These are phyloP conservation scores for Dione juno DNA, from an alignment of 2,888 invertebrate species.

Conservation along the genomic window DNA sequence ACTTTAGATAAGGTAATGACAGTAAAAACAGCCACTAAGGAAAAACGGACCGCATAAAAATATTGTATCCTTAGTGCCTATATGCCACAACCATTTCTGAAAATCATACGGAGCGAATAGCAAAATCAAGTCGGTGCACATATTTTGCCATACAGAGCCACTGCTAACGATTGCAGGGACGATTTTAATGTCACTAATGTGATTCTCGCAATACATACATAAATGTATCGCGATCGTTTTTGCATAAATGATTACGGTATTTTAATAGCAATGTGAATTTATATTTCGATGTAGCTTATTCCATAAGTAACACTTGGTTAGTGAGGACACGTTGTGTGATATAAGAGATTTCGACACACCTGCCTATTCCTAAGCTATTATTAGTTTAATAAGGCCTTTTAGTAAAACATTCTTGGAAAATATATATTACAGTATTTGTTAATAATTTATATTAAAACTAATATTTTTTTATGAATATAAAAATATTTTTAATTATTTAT, in stretches of 20 bases:
- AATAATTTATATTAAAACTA: not conserved
- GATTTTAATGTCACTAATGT: constrained; percentile 80
- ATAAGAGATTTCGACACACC: not conserved
- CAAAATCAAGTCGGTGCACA: constrained; percentile 72
- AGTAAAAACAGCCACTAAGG: constrained; percentile 74
- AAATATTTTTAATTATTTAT: too few species aligned
- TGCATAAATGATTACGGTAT: constrained; percentile 55
- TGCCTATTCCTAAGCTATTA: not conserved
- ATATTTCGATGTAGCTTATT: constrained; percentile 41
- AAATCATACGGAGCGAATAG: constrained; percentile 81
- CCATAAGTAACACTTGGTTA: constrained; percentile 32
- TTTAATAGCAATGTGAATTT: constrained; percentile 47
- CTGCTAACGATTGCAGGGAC: constrained; percentile 78
- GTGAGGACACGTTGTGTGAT: not conserved
- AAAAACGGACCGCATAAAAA: constrained; percentile 81
- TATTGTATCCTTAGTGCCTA: constrained; percentile 80
- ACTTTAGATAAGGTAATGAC: constrained; percentile 80
- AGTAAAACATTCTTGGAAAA: not conserved
- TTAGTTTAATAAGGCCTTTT: not conserved
- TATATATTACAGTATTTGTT: too few species aligned
- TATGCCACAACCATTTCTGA: constrained; percentile 80
- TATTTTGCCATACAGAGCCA: constrained; percentile 79
- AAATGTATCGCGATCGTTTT: constrained; percentile 64
- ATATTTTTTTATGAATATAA: too few species aligned
- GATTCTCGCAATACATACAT: constrained; percentile 73